These are phyloP conservation scores for Adelognathus sp. DNA, from an alignment of 2,888 invertebrate genomes.

Conservation along the genomic window DNA sequence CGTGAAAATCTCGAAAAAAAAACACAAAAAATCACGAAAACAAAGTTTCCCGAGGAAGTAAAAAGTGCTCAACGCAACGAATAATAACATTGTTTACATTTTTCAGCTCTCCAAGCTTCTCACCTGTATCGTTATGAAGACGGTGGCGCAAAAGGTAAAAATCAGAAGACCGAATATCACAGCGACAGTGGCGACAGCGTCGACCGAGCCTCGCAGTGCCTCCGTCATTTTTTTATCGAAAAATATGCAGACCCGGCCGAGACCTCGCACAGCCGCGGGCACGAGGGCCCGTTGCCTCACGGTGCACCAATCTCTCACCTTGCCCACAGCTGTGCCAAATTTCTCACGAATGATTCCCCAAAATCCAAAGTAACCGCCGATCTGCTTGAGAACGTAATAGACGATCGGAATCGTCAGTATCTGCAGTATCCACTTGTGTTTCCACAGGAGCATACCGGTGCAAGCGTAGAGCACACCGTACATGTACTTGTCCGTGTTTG, in stretches of 20 bases:
- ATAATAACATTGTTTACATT: not conserved
- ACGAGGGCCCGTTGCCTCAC: constrained; percentile 87
- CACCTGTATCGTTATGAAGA: constrained; percentile 93
- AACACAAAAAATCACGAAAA: no score
- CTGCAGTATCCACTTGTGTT: constrained; percentile 91
- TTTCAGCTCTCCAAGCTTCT: constrained; percentile 17
- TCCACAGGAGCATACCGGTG: constrained; percentile 92
- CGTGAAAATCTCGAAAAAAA: no score
- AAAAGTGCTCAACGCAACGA: no score
- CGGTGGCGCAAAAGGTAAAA: constrained; percentile 89
- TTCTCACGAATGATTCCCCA: constrained; percentile 78
- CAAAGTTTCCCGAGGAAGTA: no score
- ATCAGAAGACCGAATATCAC: constrained; percentile 93
- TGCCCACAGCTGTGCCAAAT: constrained; percentile 79
- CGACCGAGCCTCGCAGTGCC: constrained; percentile 88
- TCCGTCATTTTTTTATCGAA: constrained; percentile 85
- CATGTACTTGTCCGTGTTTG: constrained; percentile 83
- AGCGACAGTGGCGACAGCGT: constrained; percentile 92
- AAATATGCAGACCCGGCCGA: constrained; percentile 87
- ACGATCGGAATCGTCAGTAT: constrained; percentile 90
- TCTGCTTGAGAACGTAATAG: constrained; percentile 85
- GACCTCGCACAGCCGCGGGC: constrained; percentile 90
- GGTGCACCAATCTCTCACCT: constrained; percentile 84
- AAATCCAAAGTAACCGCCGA: constrained; percentile 80
- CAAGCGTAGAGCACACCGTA: constrained; percentile 92